A percentile compares a stretch with the other conserved stretches of the same genome.
phyloP scores from a whole-genome alignment of 2,113 vertebrate genomes.

The Phalacrocorax pelagicus region DNA sequence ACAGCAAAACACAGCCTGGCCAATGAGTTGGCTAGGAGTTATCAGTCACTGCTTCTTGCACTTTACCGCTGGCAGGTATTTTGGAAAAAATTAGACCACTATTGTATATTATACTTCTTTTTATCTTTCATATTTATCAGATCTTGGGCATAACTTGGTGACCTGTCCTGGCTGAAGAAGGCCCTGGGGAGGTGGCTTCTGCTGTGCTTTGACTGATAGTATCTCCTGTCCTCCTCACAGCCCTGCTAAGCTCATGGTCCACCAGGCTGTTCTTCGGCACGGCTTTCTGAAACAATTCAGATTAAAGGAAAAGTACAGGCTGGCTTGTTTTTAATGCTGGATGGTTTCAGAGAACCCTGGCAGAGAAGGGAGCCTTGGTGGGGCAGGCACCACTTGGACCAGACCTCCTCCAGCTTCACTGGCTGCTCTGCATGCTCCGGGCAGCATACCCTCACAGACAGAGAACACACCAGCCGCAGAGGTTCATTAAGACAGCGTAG shows the following conservation, averaged over 20 bases:
- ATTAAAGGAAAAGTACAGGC: background rate
- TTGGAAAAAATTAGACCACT: background rate
- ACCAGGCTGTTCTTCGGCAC: background rate
- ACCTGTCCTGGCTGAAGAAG: background rate
- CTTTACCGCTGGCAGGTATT: conserved; percentile 9
- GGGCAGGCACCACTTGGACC: background rate
- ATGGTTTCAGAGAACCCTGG: background rate
- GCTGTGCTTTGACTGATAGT: background rate
- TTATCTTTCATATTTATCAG: background rate
- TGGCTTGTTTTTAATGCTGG: background rate
- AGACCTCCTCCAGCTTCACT: background rate
- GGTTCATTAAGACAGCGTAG: background rate
- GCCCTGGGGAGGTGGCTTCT: background rate
- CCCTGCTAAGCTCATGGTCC: background rate
- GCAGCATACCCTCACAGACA: background rate
- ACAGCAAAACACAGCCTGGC: background rate
- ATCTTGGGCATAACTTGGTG: background rate
- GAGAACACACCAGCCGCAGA: background rate
- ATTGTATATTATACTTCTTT: background rate
- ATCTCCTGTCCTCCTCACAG: background rate
- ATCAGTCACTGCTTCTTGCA: background rate
- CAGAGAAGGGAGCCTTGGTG: background rate
- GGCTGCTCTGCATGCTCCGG: background rate
- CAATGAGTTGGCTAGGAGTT: background rate
- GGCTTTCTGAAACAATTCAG: background rate